These are phyloP conservation scores for Orbicella faveolata DNA, from an alignment of 64 coral and sea anemone genomes.

Conservation along the genomic window DNA sequence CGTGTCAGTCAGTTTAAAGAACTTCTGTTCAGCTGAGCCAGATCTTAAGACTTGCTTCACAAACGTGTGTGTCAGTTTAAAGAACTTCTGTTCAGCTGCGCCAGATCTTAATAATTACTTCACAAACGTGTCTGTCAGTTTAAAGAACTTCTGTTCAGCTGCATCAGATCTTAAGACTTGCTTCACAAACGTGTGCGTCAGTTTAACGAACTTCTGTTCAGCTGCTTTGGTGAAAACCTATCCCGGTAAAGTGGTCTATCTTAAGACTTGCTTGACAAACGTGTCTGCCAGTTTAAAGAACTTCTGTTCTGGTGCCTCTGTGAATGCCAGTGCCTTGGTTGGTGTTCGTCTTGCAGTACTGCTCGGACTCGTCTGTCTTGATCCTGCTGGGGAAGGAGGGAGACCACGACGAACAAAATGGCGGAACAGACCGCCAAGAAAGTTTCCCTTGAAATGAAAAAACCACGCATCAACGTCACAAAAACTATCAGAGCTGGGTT, in stretches of 20 bases:
- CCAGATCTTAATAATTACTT: neutral
- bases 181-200: neutral
- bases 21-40: neutral
- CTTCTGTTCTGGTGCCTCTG: conserved; percentile 80
- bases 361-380: conserved; percentile 54
- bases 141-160: neutral
- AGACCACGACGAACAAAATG: conserved; percentile 77
- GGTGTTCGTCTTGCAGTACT: conserved; percentile 62
- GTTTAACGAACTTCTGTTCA: too few species aligned
- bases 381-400: conserved; percentile 65
- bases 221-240: neutral
- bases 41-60: neutral
- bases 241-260: neutral
- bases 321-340: conserved; percentile 75
- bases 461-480: neutral
- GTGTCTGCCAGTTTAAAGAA: conserved; percentile 86
- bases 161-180: neutral
- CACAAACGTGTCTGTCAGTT: neutral
- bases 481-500: neutral
- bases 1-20: neutral
- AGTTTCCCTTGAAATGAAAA: conserved; percentile 66
- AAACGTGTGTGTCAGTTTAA: neutral
- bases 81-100: neutral
- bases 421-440: conserved; percentile 75
- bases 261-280: conserved; percentile 82